Evolutionary conservation across 2,797 vertebrate species (phyloP), one percentile per base, ranked within the genome.

Genomic region (Florisuga fusca): DNA sequence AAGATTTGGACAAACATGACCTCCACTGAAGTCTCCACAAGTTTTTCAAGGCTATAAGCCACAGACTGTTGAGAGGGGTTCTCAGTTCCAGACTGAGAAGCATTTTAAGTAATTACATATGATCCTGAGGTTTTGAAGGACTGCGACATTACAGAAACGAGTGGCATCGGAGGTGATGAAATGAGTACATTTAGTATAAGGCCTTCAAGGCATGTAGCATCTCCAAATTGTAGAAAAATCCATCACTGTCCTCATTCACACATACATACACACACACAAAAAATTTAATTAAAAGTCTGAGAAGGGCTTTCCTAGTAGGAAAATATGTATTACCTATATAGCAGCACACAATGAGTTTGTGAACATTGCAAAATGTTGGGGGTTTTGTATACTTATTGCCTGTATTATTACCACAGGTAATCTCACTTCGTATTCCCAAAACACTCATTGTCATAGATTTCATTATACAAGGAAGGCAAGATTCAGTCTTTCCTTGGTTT

Each of bases 301-400:
- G 34, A 80, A 74, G 12, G 36, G 54, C 21, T 64, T 34, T 64
- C 12, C 10, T 53, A 38, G 15, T 7, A 61, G 25, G 8, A 76
- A 84, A 67, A 69, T 1, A 67, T 33, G 3, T 29, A 63, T 38
- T 79, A 45, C 22, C 19, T 73, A 27, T 31, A 82, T 4, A 12
- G 27, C 14, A 90, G 53, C 10, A 75, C 9, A 41, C 0, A 54
- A 4, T 34, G 43, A 26, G 23, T 7, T 34, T 84, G 7, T 29
- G 36, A 82, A 57, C 0, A 1, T 20, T 1, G 45, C 18, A 25
- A 55, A 76, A 22, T 45, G 45, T 61, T 11, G 1, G 1, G 4
- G 2, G 2, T 15, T 83, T 78, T 78, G 18, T 12, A 5, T 43
- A 34, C 53, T 50, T 67, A 48, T 53, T 38, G 7, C 3, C 7